Base-by-base conservation (phyloP, 2,888 invertebrate species). In the Orthonychiurus folsomi region DNA sequence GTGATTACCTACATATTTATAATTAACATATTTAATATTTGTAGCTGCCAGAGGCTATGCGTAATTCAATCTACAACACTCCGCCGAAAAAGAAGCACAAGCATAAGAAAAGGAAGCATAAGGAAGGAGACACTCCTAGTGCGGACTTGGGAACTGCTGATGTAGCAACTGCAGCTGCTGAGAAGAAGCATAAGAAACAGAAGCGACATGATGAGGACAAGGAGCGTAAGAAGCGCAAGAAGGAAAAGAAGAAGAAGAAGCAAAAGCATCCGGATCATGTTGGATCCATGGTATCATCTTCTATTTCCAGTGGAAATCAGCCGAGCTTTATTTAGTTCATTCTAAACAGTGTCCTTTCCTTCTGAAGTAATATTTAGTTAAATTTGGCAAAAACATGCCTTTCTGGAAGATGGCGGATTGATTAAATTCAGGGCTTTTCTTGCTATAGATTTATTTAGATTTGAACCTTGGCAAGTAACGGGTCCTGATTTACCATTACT, bases 101-200 rank as follows among this genome's bases (percentile, higher is more conserved):
- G 76, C 93, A 93, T 78, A 93, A 94, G 77, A 93, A 93, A 82
- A 92, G 92, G 76, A 93, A 92, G 79, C 90, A 91, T 76, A 92
- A 92, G 80, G 89, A 89, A 74, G 89, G 90, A 20, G 87, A 88
- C 63, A 83, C 85, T 1, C 67, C 70, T 21, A 69, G 67, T 62
- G 64, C 66, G 23, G 70, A 70, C 50, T 60, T 67, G 2, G 64
- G 62, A 24, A 63, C 70, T 12, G 64, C 69, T 2, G 70, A 68
- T 18, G 56, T 68, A 23, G 64, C 84, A 86, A 27, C 27, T 63
- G 91, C 92, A 76, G 88, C 89, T 21, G 92, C 92, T 74, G 93
- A 93, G 76, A 93, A 93, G 82, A 93, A 93, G 77, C 93, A 93
- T 78, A 93, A 93, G 81, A 93, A 93, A 77, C 91, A 92, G 75